phyloP scores from a whole-genome alignment of 2,888 invertebrate species.

The Harpagoxenus sublaevis region DNA sequence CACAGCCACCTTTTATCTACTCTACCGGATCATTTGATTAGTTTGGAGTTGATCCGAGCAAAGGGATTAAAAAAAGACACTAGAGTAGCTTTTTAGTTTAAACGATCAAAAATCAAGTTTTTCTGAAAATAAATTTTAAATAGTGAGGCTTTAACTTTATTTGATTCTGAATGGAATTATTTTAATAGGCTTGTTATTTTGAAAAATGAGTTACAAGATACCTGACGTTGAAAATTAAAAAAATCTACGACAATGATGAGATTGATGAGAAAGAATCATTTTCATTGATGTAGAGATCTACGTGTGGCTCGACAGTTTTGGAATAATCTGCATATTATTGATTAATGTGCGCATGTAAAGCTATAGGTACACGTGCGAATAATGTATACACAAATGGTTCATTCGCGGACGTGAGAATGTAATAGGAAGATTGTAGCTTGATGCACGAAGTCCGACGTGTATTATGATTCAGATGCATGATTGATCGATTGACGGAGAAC shows the following conservation, averaged over 20 bases:
- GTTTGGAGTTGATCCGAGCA: slow-evolving; percentile 7
- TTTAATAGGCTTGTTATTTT: not conserved
- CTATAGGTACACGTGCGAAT: not conserved
- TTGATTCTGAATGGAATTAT: not conserved
- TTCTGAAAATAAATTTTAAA: not conserved
- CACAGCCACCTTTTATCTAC: slow-evolving; percentile 17
- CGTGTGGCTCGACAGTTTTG: not conserved
- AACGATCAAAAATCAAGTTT: slow-evolving; percentile 7
- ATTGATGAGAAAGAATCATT: not conserved
- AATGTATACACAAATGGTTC: slow-evolving; percentile 17
- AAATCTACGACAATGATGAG: not conserved
- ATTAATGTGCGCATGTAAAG: not conserved
- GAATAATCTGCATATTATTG: not conserved
- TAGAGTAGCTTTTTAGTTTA: slow-evolving; percentile 8
- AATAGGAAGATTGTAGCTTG: slow-evolving; percentile 22
- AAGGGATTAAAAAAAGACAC: slow-evolving; percentile 11
- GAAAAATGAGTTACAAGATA: not conserved
- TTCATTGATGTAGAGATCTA: not conserved
- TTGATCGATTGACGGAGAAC: slow-evolving; percentile 22
- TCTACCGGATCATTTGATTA: slow-evolving; percentile 33
- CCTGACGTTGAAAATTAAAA: not conserved
- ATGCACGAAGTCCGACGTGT: slow-evolving; percentile 1
- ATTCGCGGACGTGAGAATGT: slow-evolving; percentile 15
- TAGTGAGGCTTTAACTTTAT: not conserved
- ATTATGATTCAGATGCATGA: slow-evolving; percentile 36